Percentiles rank a stretch among this genome's conserved stretches.
Conservation (phyloP, 2,888 invertebrate species). For the Stictocephala bisonia region DNA sequence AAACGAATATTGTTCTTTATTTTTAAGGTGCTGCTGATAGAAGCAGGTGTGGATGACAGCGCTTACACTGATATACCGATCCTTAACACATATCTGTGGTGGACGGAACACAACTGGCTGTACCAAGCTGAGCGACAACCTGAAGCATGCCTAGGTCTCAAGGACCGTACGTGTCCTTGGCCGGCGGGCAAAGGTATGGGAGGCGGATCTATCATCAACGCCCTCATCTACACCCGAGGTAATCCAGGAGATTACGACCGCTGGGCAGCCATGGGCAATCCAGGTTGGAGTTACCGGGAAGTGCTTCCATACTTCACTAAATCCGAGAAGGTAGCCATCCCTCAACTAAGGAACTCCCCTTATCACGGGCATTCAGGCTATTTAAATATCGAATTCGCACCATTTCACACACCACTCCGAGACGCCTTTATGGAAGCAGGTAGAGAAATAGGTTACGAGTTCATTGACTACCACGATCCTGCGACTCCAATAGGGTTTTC, state of each 20-base stretch:
- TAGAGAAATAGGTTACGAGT: slow-evolving; percentile 51
- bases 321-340: slow-evolving; percentile 56
- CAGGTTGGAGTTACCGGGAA: slow-evolving; percentile 59
- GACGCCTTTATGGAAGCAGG: slow-evolving; percentile 54
- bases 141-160: slow-evolving; percentile 72
- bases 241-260: slow-evolving; percentile 57
- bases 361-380: slow-evolving; percentile 51
- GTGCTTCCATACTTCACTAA: slow-evolving; percentile 58
- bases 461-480: slow-evolving; percentile 54
- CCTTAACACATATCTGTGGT: slow-evolving; percentile 69
- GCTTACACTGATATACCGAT: slow-evolving; percentile 71
- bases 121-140: slow-evolving; percentile 75
- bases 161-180: slow-evolving; percentile 75
- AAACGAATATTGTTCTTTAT: no score
- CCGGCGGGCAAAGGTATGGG: slow-evolving; percentile 76
- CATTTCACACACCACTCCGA: slow-evolving; percentile 51
- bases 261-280: slow-evolving; percentile 59
- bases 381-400: slow-evolving; percentile 51
- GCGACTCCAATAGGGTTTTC: slow-evolving; percentile 57
- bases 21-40: slow-evolving; percentile 74
- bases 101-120: slow-evolving; percentile 76
- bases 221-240: slow-evolving; percentile 60
- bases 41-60: slow-evolving; percentile 71
- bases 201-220: slow-evolving; percentile 59
- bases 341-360: slow-evolving; percentile 55